phyloP scores from a whole-genome alignment of 1,140 invertebrate genomes.

The Mercenaria mercenaria region DNA sequence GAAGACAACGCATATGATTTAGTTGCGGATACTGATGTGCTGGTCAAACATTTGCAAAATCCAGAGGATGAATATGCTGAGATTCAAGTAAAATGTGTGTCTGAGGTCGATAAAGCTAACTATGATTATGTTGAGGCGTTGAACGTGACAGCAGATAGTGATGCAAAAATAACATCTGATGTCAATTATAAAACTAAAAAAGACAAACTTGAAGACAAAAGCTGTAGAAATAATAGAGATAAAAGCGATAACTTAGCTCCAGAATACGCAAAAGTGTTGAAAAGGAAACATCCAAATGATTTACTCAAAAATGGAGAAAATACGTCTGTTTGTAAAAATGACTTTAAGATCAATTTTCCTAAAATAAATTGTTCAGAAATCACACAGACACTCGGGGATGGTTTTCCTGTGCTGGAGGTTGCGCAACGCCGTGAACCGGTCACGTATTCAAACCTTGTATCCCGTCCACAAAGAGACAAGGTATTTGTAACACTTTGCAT shows the following conservation, averaged over 20 bases:
- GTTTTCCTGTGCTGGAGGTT: background rate
- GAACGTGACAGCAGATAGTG: no score
- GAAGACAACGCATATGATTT: background rate
- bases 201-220: background rate
- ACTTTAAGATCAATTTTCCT: slow-evolving; percentile 8
- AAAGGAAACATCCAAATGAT: background rate
- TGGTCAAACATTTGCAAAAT: background rate
- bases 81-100: no score
- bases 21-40: background rate
- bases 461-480: background rate
- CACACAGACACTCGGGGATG: background rate
- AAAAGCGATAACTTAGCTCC: no score
- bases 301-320: background rate
- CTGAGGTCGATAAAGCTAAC: no score
- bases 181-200: no score
- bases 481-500: background rate
- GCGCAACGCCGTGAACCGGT: background rate
- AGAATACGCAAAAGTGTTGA: background rate
- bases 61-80: background rate
- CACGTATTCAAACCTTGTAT: slow-evolving; percentile 4
- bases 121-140: no score
- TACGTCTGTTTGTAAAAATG: background rate
- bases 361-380: slow-evolving; percentile 28
- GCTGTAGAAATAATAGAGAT: background rate
- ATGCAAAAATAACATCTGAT: no score